A percentile compares a stretch with the other conserved stretches of the same genome.
These are phyloP conservation scores for Carapus acus DNA, from an alignment of 2,797 vertebrate species.

Conservation along the genomic window DNA sequence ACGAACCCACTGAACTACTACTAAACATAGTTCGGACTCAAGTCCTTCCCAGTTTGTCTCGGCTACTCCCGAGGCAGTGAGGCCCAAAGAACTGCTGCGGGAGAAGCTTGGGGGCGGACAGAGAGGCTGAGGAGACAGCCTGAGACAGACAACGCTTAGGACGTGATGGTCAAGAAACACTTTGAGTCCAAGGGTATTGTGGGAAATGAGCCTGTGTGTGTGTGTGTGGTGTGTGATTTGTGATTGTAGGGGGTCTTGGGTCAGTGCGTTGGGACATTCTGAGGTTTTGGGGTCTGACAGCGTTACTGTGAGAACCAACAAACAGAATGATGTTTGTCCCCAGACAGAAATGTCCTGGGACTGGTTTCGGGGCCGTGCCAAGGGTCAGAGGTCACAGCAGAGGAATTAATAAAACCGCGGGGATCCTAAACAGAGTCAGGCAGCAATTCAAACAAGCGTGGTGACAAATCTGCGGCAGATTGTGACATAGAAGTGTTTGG, in stretches of 20 bases:
- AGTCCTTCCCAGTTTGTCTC: no score
- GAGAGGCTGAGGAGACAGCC: slow-evolving; percentile 11
- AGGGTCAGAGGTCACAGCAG: not conserved
- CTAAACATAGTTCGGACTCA: no score
- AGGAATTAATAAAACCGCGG: slow-evolving; percentile 39
- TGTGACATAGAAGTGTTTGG: slow-evolving; percentile 18
- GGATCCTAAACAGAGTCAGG: slow-evolving; percentile 47
- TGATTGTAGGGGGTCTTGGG: slow-evolving; percentile 29
- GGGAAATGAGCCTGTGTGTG: slow-evolving; percentile 42
- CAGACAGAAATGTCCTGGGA: slow-evolving; percentile 24
- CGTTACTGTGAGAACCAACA: slow-evolving; percentile 58
- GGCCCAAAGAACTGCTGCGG: not conserved
- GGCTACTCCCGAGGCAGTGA: slow-evolving; percentile 4
- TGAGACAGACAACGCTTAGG: slow-evolving; percentile 7
- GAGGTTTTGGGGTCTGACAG: slow-evolving; percentile 34
- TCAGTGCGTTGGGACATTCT: slow-evolving; percentile 33
- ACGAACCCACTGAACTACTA: no score
- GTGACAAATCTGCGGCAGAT: slow-evolving; percentile 32
- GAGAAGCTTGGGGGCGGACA: not conserved
- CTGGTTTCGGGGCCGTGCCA: slow-evolving; percentile 24
- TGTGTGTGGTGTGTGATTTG: no score
- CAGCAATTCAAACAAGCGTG: slow-evolving; percentile 45
- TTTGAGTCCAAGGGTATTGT: slow-evolving; percentile 25
- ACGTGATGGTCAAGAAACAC: slow-evolving; percentile 12
- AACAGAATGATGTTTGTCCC: slow-evolving; percentile 42